Evolutionary conservation across 2,888 invertebrate species (phyloP).

Genomic region (Fabriciana adippe): DNA sequence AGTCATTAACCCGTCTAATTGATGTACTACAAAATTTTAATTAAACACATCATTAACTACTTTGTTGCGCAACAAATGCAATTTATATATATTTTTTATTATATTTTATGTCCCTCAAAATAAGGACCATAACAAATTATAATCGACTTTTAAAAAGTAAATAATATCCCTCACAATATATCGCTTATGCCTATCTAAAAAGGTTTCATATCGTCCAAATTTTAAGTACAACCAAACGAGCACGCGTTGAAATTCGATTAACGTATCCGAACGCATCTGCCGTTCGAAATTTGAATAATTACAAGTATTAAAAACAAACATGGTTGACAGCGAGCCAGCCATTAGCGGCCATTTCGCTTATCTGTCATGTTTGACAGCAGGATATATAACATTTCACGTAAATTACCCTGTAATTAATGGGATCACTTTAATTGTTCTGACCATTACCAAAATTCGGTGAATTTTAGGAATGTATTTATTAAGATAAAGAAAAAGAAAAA

Average conservation of each 20-base stretch:
- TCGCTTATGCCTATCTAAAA: conserved; percentile 21
- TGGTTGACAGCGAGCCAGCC: conserved; percentile 56
- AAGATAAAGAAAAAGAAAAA: neutral
- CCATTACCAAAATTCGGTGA: conserved; percentile 7
- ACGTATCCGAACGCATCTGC: conserved; percentile 70
- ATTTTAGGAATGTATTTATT: conserved; percentile 13
- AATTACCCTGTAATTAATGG: conserved; percentile 52
- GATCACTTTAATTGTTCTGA: conserved; percentile 33
- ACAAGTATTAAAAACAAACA: conserved; percentile 66
- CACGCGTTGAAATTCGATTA: conserved; percentile 56
- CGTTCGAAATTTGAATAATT: conserved; percentile 78
- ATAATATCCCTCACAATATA: conserved; percentile 4
- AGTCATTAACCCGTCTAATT: conserved; percentile 59
- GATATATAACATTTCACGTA: conserved; percentile 51
- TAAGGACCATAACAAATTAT: conserved; percentile 22
- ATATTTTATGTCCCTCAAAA: conserved; percentile 22
- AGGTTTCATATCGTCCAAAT: conserved; percentile 27
- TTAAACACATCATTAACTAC: conserved; percentile 59
- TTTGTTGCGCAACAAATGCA: conserved; percentile 41
- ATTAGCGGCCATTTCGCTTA: conserved; percentile 57
- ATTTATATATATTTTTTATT: conserved; percentile 12
- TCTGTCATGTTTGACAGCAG: conserved; percentile 61
- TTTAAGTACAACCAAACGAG: conserved; percentile 21
- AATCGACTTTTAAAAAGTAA: conserved; percentile 13
- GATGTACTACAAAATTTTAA: conserved; percentile 49